phyloP scores from a whole-genome alignment of 2,113 vertebrate genomes.

The Carlito syrichta region DNA sequence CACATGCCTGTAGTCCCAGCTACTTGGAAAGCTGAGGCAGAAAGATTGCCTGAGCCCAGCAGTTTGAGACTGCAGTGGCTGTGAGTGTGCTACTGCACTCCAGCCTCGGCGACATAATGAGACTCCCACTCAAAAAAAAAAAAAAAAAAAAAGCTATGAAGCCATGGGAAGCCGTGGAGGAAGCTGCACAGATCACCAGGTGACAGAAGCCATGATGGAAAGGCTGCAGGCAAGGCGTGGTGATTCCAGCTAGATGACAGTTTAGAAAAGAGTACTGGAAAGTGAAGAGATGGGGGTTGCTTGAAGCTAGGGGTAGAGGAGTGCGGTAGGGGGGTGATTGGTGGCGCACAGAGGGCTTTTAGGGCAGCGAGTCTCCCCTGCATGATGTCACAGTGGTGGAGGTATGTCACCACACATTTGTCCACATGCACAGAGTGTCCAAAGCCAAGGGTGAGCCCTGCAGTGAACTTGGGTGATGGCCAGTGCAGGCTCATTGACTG shows the following conservation, averaged over 20 bases:
- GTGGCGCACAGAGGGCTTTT: neutral
- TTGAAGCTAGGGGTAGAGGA: no score
- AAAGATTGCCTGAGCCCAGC: no score
- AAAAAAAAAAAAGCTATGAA: no score
- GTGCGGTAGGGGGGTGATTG: neutral
- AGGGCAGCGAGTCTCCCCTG: neutral
- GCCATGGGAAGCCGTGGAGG: neutral
- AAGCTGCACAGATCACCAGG: neutral
- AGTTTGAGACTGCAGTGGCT: no score
- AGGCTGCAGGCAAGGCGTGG: neutral
- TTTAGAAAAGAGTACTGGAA: neutral
- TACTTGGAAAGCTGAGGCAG: no score
- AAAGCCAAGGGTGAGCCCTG: neutral
- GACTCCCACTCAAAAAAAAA: no score
- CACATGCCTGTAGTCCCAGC: no score
- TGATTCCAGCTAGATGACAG: neutral
- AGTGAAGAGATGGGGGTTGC: neutral
- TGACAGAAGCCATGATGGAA: neutral
- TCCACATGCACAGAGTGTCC: neutral
- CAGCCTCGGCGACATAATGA: no score
- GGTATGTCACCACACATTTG: no score
- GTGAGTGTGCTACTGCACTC: no score
- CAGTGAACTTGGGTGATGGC: neutral
- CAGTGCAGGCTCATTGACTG: accelerated
- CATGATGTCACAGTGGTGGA: neutral